Percentiles rank a stretch among this genome's conserved stretches.
Evolutionary conservation across 2,888 invertebrate genomes (phyloP).

Genomic region (Erebia aethiops): DNA sequence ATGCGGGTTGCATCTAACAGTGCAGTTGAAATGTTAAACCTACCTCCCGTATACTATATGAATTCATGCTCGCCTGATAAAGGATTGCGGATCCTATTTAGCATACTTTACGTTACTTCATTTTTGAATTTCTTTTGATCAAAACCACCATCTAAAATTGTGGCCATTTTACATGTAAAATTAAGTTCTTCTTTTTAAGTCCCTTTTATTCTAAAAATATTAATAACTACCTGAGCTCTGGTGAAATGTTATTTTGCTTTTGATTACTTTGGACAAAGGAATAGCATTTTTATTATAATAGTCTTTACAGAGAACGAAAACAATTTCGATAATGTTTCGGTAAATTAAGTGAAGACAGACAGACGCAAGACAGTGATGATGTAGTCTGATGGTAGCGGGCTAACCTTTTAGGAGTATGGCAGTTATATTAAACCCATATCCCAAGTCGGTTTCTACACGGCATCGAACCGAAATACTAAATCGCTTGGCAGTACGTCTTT

Average conservation of each 20-base stretch:
- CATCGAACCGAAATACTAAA: no score
- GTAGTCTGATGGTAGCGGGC: no score
- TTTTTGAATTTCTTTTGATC: constrained; percentile 32
- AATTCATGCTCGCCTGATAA: constrained; percentile 39
- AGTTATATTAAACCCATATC: no score
- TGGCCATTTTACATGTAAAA: constrained; percentile 23
- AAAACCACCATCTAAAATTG: constrained; percentile 26
- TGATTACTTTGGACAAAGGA: constrained; percentile 15
- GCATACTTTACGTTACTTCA: constrained; percentile 37
- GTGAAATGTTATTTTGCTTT: constrained; percentile 10
- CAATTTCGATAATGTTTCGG: no score
- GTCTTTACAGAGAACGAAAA: constrained; percentile 3
- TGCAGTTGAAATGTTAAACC: constrained; percentile 46
- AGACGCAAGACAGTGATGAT: no score
- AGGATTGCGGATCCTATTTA: constrained; percentile 40
- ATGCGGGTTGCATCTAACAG: constrained; percentile 50
- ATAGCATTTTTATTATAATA: constrained; percentile 13
- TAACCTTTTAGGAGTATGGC: no score
- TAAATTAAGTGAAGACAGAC: no score
- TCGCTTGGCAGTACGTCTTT: no score
- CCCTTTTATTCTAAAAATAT: constrained; percentile 11
- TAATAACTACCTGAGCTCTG: not conserved
- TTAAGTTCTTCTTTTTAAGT: constrained; percentile 10
- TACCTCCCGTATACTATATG: constrained; percentile 36
- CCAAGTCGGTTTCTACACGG: no score